Conservation (phyloP, 2,888 invertebrate species). For the Brenthis daphne region DNA sequence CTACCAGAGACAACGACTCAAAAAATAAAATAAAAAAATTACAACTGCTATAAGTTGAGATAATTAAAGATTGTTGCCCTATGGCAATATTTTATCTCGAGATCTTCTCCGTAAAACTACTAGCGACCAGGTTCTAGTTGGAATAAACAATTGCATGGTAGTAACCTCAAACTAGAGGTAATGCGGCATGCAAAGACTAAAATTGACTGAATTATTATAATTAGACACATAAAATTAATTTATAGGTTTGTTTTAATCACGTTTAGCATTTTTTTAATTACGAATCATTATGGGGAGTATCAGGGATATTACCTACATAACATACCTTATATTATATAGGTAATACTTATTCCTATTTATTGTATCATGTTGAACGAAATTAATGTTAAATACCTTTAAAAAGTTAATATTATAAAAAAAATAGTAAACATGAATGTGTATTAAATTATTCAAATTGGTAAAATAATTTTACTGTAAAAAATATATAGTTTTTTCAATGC, state of each 20-base stretch:
- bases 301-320: too few relatives aligned
- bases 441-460: too few relatives aligned
- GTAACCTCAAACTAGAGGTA: constrained; percentile 64
- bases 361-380: background rate
- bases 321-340: background rate
- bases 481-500: constrained; percentile 1
- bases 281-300: too few relatives aligned
- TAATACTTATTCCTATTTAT: constrained; percentile 22
- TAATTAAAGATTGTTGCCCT: constrained; percentile 19
- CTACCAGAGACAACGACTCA: too few relatives aligned
- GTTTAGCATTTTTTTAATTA: too few relatives aligned
- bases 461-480: too few relatives aligned
- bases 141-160: constrained; percentile 58
- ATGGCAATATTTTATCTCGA: constrained; percentile 19
- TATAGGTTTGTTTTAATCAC: too few relatives aligned
- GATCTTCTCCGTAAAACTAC: constrained; percentile 20
- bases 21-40: background rate
- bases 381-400: too few relatives aligned
- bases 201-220: constrained; percentile 16
- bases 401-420: too few relatives aligned
- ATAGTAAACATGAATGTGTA: constrained; percentile 10
- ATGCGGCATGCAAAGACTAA: constrained; percentile 50
- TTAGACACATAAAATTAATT: background rate
- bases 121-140: constrained; percentile 12
- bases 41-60: background rate